A percentile compares a stretch with the other conserved stretches of the same genome.
Conservation (phyloP, 2,888 invertebrate genomes). For the Malthinus seriepunctatus region DNA sequence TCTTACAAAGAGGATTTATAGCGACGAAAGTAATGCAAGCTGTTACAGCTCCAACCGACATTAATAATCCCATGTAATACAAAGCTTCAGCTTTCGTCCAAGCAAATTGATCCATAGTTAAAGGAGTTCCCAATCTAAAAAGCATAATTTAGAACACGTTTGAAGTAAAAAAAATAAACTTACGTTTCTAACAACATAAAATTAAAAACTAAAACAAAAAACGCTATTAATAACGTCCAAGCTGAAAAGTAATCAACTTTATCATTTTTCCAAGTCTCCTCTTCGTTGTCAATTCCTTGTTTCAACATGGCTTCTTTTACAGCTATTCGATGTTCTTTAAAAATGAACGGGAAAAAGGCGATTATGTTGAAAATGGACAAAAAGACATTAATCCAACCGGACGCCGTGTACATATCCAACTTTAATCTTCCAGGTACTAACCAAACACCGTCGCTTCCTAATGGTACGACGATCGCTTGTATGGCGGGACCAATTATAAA, state of each 20-base stretch:
- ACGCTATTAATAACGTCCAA: conserved; percentile 78
- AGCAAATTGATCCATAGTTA: conserved; percentile 89
- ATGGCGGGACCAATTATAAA: conserved; percentile 85
- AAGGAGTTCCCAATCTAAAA: conserved; percentile 68
- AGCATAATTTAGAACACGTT: background rate
- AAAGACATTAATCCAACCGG: conserved; percentile 82
- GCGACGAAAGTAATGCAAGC: conserved; percentile 73
- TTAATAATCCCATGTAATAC: conserved; percentile 79
- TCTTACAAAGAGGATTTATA: conserved; percentile 71
- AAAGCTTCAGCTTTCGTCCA: conserved; percentile 79
- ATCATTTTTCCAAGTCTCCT: conserved; percentile 70
- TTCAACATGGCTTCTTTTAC: conserved; percentile 77
- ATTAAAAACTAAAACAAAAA: conserved; percentile 84
- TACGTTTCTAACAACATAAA: conserved; percentile 86
- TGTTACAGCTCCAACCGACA: conserved; percentile 79
- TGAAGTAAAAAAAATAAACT: conserved; percentile 39
- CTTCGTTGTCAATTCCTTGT: conserved; percentile 72
- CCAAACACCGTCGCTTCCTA: conserved; percentile 68
- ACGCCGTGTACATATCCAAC: conserved; percentile 85
- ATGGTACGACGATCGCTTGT: conserved; percentile 78
- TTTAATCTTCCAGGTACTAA: conserved; percentile 60
- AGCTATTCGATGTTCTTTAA: conserved; percentile 77
- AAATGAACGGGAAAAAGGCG: conserved; percentile 74
- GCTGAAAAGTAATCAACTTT: conserved; percentile 77
- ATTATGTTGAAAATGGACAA: conserved; percentile 73